A percentile compares a stretch with the other conserved stretches of the same genome.
phyloP scores from a whole-genome alignment of 37 sponge, comb jelly and placozoan species.

The Oopsacas minuta region DNA sequence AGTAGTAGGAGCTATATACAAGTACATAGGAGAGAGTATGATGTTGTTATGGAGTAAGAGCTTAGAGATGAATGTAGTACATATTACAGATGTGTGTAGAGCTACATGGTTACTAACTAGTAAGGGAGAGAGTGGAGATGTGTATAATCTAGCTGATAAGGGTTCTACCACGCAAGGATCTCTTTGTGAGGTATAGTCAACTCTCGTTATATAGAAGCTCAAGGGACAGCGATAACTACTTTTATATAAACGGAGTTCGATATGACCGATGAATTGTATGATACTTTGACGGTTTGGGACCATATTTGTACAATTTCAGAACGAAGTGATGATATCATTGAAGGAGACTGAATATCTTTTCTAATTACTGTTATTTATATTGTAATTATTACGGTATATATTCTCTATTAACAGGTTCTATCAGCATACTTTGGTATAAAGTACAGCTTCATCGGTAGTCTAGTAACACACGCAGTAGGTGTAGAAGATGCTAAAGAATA shows the following conservation, averaged over 20 bases:
- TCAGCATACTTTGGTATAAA: conserved; percentile 50
- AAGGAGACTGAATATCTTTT: no score
- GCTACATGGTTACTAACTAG: conserved; percentile 64
- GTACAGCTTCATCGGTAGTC: conserved; percentile 70
- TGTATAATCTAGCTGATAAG: conserved; percentile 87
- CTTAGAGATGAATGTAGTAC: conserved; percentile 85
- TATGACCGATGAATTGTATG: no score
- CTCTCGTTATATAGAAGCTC: no score
- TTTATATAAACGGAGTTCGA: no score
- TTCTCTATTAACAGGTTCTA: no score
- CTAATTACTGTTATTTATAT: no score
- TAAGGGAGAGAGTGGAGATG: conserved; percentile 37
- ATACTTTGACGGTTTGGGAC: no score
- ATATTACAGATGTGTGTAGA: conserved; percentile 71
- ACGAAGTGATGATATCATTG: no score
- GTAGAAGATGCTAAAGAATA: conserved; percentile 55
- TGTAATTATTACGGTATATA: no score
- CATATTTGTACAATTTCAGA: no score
- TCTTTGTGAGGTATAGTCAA: neutral
- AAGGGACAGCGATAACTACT: no score
- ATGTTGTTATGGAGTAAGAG: conserved; percentile 92
- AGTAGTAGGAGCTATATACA: conserved; percentile 56
- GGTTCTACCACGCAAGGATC: conserved; percentile 22
- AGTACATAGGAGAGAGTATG: conserved; percentile 59
- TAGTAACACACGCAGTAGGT: conserved; percentile 34